Evolutionary conservation across 37 sponge, comb jelly and placozoan species (phyloP).

Genomic region (Ephydatia muelleri): DNA sequence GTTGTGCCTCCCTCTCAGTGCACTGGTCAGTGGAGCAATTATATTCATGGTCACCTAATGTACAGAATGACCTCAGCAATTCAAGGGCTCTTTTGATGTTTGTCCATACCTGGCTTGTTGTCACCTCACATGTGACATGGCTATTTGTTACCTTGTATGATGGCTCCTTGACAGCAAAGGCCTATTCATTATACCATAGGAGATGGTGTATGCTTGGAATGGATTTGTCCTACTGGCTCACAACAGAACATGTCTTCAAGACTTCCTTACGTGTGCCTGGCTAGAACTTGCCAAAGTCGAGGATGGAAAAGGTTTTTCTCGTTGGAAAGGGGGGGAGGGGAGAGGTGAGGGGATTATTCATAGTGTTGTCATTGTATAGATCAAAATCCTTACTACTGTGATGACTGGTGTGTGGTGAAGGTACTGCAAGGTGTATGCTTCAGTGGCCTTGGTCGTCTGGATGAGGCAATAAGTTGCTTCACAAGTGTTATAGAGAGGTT

Average conservation of each 20-base stretch:
- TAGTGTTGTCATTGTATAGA: neutral
- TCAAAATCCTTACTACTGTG: conserved; percentile 27
- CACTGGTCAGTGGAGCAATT: conserved; percentile 36
- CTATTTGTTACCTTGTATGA: conserved; percentile 6
- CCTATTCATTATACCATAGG: conserved; percentile 43
- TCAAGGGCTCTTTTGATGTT: neutral
- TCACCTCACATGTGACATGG: neutral
- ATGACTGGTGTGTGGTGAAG: conserved; percentile 70
- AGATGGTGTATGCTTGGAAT: conserved; percentile 83
- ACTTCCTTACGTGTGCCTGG: conserved; percentile 22
- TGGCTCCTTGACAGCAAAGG: neutral
- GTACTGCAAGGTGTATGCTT: conserved; percentile 71
- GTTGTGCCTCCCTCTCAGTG: conserved; percentile 65
- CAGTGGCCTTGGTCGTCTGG: conserved; percentile 25
- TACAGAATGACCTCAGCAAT: neutral
- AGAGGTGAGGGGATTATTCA: neutral
- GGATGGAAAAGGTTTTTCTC: conserved; percentile 28
- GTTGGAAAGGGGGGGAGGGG: neutral
- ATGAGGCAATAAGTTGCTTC: conserved; percentile 61
- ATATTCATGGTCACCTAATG: neutral
- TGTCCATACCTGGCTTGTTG: neutral
- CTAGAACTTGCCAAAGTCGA: conserved; percentile 25
- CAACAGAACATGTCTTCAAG: conserved; percentile 22
- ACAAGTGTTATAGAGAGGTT: conserved; percentile 51
- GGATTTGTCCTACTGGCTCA: conserved; percentile 49